Percentiles rank a stretch among this genome's conserved stretches.
Conservation (phyloP, 2,113 vertebrate species). For the Parotia lawesii region DNA sequence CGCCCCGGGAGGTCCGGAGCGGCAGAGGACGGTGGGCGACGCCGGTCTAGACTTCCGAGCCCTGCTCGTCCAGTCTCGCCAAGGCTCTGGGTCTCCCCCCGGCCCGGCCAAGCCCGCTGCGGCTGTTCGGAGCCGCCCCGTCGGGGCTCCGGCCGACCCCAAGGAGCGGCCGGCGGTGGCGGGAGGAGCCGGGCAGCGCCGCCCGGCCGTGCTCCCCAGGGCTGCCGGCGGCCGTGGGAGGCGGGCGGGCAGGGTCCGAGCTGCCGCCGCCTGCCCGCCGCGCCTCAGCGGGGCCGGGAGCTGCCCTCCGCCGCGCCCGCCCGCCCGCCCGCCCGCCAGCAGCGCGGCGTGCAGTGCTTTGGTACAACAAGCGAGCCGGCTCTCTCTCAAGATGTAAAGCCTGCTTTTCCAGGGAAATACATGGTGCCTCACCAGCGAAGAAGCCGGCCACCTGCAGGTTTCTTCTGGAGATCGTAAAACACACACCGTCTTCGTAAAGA, state of each 20-base stretch:
- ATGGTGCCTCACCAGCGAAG: slow-evolving; percentile 54
- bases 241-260: background rate
- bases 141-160: background rate
- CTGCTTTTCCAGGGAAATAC: slow-evolving; percentile 12
- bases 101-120: background rate
- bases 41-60: background rate
- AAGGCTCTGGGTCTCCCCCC: background rate
- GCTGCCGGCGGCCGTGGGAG: background rate
- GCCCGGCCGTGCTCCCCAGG: background rate
- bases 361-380: background rate
- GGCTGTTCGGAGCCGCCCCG: background rate
- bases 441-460: slow-evolving; percentile 69
- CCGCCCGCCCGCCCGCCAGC: background rate
- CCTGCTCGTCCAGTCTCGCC: background rate
- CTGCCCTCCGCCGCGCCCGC: background rate
- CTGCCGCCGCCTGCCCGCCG: background rate
- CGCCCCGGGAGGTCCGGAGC: background rate
- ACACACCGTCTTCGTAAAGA: slow-evolving; percentile 64
- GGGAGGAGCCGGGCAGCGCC: background rate
- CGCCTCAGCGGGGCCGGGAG: background rate
- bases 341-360: background rate
- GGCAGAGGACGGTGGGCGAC: too few species aligned
- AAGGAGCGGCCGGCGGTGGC: background rate
- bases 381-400: slow-evolving; percentile 3
- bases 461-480: slow-evolving; percentile 68